Conservation (phyloP, 2,888 invertebrate genomes). For the Melinopterus prodromus region DNA sequence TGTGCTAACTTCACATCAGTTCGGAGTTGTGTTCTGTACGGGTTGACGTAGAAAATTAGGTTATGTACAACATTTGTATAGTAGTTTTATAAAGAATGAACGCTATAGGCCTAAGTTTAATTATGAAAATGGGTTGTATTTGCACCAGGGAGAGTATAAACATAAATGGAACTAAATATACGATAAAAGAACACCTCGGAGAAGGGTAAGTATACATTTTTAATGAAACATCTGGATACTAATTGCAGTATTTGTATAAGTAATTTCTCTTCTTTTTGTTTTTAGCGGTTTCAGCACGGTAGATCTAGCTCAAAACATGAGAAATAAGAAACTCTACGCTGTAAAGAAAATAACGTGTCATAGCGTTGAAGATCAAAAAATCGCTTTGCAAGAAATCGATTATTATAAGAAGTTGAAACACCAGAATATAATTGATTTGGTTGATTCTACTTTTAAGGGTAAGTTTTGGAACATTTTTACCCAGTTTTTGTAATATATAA, state of each 20-base stretch:
- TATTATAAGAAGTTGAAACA: slow-evolving; percentile 75
- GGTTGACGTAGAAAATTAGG: background rate
- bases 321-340: slow-evolving; percentile 74
- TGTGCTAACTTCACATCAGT: background rate
- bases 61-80: background rate
- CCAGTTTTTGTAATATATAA: background rate
- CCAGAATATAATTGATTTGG: slow-evolving; percentile 75
- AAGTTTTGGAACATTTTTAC: slow-evolving; percentile 29
- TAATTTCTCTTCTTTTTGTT: slow-evolving; percentile 34
- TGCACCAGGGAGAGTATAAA: slow-evolving; percentile 76
- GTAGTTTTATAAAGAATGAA: slow-evolving; percentile 63
- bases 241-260: background rate
- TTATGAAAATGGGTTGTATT: slow-evolving; percentile 78
- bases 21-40: background rate
- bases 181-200: slow-evolving; percentile 74
- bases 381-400: slow-evolving; percentile 77
- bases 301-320: slow-evolving; percentile 74
- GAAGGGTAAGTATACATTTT: slow-evolving; percentile 69
- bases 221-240: background rate
- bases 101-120: slow-evolving; percentile 72
- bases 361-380: slow-evolving; percentile 76
- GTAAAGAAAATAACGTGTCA: slow-evolving; percentile 85
- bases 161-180: slow-evolving; percentile 76
- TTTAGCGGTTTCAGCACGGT: slow-evolving; percentile 84
- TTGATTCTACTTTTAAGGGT: slow-evolving; percentile 73